phyloP scores from a whole-genome alignment of 92 coral and sea anemone species.

The Heteractis magnifica region DNA sequence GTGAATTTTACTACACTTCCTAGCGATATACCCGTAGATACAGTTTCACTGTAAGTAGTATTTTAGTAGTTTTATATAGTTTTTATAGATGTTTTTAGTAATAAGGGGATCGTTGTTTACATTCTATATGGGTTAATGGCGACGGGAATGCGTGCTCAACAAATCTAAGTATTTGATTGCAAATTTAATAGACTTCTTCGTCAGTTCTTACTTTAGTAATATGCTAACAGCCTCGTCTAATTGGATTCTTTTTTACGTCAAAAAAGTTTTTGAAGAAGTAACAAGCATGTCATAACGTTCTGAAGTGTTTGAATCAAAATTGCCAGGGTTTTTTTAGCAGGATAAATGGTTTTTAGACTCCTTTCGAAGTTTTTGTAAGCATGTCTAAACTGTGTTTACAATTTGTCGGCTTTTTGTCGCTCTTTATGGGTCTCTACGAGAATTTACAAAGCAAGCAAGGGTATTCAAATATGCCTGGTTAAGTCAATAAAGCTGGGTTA shows the following conservation, averaged over 20 bases:
- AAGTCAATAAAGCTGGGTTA: slow-evolving; percentile 19
- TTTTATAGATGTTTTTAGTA: not conserved
- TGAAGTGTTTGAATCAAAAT: not conserved
- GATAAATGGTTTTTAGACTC: slow-evolving; percentile 6
- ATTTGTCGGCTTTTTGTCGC: slow-evolving; percentile 31
- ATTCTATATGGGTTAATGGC: slow-evolving; percentile 5
- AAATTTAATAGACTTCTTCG: not conserved
- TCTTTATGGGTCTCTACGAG: slow-evolving; percentile 10
- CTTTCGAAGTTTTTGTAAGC: not conserved
- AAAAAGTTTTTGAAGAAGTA: not conserved
- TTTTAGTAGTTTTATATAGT: slow-evolving; percentile 13
- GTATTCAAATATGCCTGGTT: slow-evolving; percentile 2
- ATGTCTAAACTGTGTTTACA: slow-evolving; percentile 7
- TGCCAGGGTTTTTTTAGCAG: not conserved
- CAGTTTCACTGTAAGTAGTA: slow-evolving; percentile 23
- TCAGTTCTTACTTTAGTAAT: not conserved
- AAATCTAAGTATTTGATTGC: not conserved
- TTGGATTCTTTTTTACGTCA: not conserved
- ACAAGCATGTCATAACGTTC: not conserved
- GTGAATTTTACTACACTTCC: slow-evolving; percentile 23
- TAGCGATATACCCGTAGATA: slow-evolving; percentile 25
- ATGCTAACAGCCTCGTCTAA: not conserved
- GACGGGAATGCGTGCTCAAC: slow-evolving; percentile 3
- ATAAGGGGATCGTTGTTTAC: not conserved
- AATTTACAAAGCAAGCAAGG: slow-evolving; percentile 25